Percentiles rank a stretch among this genome's conserved stretches.
Conservation (phyloP, 2,888 invertebrate genomes). For the Sepiola atlantica region DNA sequence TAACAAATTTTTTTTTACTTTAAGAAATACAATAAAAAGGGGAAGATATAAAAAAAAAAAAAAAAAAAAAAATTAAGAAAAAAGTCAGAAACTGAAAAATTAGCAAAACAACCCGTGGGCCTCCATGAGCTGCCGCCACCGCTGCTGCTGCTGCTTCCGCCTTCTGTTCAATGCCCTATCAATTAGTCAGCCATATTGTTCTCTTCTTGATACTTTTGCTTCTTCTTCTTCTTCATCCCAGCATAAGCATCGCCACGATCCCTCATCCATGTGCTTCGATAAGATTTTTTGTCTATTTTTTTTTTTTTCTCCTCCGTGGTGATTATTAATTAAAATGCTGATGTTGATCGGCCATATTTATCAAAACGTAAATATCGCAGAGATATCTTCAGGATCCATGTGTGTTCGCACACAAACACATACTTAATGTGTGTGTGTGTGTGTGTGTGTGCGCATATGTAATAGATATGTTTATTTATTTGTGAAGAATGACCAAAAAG, state of each 20-base stretch:
- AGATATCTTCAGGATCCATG: neutral
- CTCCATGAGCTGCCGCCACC: neutral
- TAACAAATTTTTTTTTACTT: no score
- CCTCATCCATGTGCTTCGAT: neutral
- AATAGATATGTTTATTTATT: neutral
- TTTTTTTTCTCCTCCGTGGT: neutral
- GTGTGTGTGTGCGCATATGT: neutral
- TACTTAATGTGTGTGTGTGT: neutral
- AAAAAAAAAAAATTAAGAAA: no score
- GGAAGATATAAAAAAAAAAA: neutral
- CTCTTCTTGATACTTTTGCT: neutral
- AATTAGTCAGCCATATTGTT: conserved; percentile 32
- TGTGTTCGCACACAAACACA: neutral
- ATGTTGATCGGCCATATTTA: neutral
- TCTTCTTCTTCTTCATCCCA: neutral
- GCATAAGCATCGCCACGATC: neutral
- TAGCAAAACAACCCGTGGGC: neutral
- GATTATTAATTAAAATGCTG: conserved; percentile 32
- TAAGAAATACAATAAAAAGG: neutral
- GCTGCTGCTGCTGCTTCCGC: neutral
- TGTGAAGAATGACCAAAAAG: neutral
- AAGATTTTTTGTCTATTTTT: no score
- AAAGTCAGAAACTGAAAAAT: neutral
- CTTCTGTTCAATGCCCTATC: neutral
- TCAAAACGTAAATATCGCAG: neutral